These are phyloP conservation scores for Eulithis testata DNA, from an alignment of 2,888 invertebrate species.

Conservation along the genomic window DNA sequence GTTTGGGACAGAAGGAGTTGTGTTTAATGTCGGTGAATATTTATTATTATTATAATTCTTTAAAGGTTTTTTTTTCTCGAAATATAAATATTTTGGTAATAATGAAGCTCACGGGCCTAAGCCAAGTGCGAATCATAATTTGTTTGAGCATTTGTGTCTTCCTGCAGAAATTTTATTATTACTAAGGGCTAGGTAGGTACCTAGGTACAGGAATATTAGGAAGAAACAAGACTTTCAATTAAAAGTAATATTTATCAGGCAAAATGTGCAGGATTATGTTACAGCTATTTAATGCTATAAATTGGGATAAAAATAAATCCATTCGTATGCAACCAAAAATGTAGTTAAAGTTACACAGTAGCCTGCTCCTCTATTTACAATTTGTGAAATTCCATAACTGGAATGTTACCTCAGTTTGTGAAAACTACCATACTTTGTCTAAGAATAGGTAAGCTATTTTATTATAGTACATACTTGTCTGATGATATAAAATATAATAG, in stretches of 20 bases:
- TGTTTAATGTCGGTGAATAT: too few relatives aligned
- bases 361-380: slow-evolving; percentile 49
- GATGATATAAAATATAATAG: slow-evolving; percentile 51
- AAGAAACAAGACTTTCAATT: slow-evolving; percentile 28
- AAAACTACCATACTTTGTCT: slow-evolving; percentile 43
- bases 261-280: slow-evolving; percentile 39
- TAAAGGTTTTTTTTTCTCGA: too few relatives aligned
- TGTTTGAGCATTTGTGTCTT: too few relatives aligned
- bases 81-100: too few relatives aligned
- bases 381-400: slow-evolving; percentile 70
- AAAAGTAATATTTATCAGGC: slow-evolving; percentile 36
- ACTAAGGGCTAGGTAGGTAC: too few relatives aligned
- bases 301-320: slow-evolving; percentile 28
- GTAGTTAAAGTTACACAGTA: slow-evolving; percentile 34
- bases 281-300: slow-evolving; percentile 37
- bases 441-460: slow-evolving; percentile 51
- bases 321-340: slow-evolving; percentile 32
- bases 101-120: too few relatives aligned
- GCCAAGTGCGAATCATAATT: too few relatives aligned
- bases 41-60: too few relatives aligned
- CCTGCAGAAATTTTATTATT: too few relatives aligned
- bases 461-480: slow-evolving; percentile 38
- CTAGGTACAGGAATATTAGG: background rate
- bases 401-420: slow-evolving; percentile 68
- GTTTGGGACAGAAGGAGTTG: too few relatives aligned